Base-by-base conservation (phyloP, 2,113 vertebrate genomes). In the Pogonocichla stellata region DNA sequence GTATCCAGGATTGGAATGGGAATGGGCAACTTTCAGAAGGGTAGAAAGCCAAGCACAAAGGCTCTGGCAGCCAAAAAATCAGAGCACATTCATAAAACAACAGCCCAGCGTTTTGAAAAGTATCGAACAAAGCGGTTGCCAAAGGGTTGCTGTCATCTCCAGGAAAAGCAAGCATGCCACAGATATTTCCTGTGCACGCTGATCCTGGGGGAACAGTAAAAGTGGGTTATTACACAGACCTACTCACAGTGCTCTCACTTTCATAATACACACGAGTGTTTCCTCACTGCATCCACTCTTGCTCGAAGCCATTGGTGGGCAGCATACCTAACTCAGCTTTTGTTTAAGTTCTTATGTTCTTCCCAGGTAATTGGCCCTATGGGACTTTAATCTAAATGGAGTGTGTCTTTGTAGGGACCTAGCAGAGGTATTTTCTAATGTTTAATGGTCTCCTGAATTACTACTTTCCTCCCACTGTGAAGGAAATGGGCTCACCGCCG, bases 361-460 rank as follows among this genome's bases (percentile, higher is more conserved):
- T 91, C 93, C 83, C 93, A 84, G 73, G 75, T 95, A 96, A 97
- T 91, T 96, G 95, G 91, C 93, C 96, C 93, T 56, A 58, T 0
- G 88, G 93, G 94, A 96, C 86, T 93, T 92, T 95, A 97, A 96
- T 75, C 86, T 80, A 97, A 96, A 97, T 96, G 93, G 90, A 96
- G 79, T 95, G 88, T 95, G 92, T 94, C 95, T 97, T 96, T 95
- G 90, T 81, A 94, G 96, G 90, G 88, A 93, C 91, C 95, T 96
- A 4, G 47, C 51, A 89, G 93, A 95, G 80, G 91, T 87, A 96
- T 96, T 95, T 95, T 86, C 92, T 66, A 94, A 92, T 42, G 85
- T 95, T 96, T 96, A 97, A 96, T 92, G 91, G 81, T 89, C 95
- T 94, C 81, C 96, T 95, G 96, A 96, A 95, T 95, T 90, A 95